Conservation (phyloP, 2,113 vertebrate genomes). For the Malurus melanocephalus region DNA sequence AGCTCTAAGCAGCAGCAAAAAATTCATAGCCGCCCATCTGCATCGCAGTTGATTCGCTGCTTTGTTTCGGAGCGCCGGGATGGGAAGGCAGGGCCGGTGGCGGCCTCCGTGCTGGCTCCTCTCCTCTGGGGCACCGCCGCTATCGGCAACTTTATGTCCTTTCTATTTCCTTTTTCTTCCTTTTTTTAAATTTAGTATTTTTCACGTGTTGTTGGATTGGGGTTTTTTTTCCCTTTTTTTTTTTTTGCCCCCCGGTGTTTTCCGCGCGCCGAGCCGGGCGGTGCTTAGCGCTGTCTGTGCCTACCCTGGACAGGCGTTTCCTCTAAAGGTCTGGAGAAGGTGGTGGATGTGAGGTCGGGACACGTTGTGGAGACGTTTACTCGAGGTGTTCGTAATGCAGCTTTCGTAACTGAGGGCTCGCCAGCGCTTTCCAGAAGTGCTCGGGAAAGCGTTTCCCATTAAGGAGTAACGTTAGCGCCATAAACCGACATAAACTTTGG, state of each 20-base stretch:
- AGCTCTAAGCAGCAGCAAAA: constrained; percentile 77
- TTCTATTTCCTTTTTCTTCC: neutral
- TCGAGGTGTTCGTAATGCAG: neutral
- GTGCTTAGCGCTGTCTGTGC: neutral
- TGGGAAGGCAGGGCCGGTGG: constrained; percentile 11
- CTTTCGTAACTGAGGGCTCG: neutral
- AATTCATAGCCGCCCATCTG: constrained; percentile 69
- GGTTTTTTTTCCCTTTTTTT: neutral
- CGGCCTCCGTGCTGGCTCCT: neutral
- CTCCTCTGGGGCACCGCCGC: neutral
- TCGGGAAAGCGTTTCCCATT: neutral
- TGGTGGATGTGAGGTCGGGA: neutral
- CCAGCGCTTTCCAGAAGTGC: constrained; percentile 14
- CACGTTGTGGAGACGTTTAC: neutral
- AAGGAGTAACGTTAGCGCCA: neutral
- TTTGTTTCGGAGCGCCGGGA: constrained; percentile 61
- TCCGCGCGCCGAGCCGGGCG: neutral
- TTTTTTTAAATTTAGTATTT: neutral
- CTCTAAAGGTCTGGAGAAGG: neutral
- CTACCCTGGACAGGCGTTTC: neutral
- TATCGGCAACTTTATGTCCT: neutral
- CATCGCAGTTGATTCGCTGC: constrained; percentile 52
- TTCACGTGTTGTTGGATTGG: neutral
- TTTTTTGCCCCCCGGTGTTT: accelerated
- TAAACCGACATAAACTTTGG: constrained; percentile 3